Evolutionary conservation across 2,113 vertebrate genomes (phyloP), one percentile per base, ranked within the genome.

Genomic region (Brienomyrus brachyistius): DNA sequence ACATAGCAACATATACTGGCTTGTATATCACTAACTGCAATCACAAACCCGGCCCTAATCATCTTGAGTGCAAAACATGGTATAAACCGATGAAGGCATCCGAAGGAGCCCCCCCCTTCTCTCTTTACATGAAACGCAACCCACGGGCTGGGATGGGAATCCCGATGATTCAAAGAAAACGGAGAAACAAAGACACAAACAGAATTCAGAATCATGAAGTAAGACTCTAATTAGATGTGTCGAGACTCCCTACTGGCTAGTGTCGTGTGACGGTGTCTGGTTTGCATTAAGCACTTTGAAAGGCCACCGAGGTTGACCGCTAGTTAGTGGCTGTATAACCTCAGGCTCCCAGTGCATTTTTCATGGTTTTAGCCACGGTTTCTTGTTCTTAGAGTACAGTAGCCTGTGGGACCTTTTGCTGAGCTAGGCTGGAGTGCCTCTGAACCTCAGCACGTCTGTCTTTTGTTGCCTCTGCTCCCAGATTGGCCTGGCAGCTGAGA

Each of bases 311-410:
- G 66, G 62, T 86, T 27, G 47, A 87, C 91, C 89, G 35, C 83
- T 88, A 54, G 43, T 70, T 40, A 11, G 59, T 83, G 70, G 52
- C 90, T 54, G 21, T 48, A 8, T 52, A 17, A 48, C 89, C 86
- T 66, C 62, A 77, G 86, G 89, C 48, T 91, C 62, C 35, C 47
- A 66, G 48, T 89, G 66, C 45, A 89, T 92, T 92, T 92, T 92
- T 74, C 89, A 77, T 85, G 82, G 91, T 59, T 84, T 89, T 89
- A 88, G 91, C 89, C 35, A 43, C 51, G 70, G 17, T 82, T 4
- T 50, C 47, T 23, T 51, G 51, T 87, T 87, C 51, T n/a, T 87
- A 43, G 21, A n/a, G 45, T 48, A 40, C 27, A 27, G 50, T 31
- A 87, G 50, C 85, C 27, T 17, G 51, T 54, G 48, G 31, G 15